phyloP scores from a whole-genome alignment of 1,140 invertebrate genomes.

The Agrilus planipennis region DNA sequence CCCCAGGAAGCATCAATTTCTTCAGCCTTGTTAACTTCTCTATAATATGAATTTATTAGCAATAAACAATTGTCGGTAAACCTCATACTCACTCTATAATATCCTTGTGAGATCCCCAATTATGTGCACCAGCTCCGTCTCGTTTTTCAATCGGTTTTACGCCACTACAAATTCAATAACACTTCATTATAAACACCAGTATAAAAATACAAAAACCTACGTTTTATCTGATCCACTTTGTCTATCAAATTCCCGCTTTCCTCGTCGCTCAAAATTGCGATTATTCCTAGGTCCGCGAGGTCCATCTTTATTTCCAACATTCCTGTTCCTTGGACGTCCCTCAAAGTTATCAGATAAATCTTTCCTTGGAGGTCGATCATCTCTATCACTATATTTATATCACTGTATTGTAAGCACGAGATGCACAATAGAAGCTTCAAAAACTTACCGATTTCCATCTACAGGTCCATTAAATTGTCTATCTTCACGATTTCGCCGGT shows the following conservation, averaged over 20 bases:
- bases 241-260: constrained; percentile 86
- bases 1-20: constrained; percentile 26
- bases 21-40: constrained; percentile 25
- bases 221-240: constrained; percentile 91
- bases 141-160: constrained; percentile 89
- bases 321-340: constrained; percentile 11
- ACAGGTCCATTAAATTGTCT: constrained; percentile 31
- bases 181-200: too few relatives aligned
- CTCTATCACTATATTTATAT: background rate
- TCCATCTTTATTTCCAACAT: constrained; percentile 29
- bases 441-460: constrained; percentile 25
- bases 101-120: constrained; percentile 90
- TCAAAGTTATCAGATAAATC: constrained; percentile 19
- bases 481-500: constrained; percentile 60
- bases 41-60: too few relatives aligned
- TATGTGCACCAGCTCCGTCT: constrained; percentile 86
- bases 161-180: constrained; percentile 70
- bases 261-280: constrained; percentile 51
- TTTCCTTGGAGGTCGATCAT: constrained; percentile 4
- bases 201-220: constrained; percentile 39
- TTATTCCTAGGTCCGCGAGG: constrained; percentile 21
- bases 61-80: too few relatives aligned
- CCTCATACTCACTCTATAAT: constrained; percentile 68
- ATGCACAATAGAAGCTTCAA: constrained; percentile 4
- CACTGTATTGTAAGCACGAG: background rate